phyloP scores from a whole-genome alignment of 2,888 invertebrate species.

The Phrixothrix hirtus region DNA sequence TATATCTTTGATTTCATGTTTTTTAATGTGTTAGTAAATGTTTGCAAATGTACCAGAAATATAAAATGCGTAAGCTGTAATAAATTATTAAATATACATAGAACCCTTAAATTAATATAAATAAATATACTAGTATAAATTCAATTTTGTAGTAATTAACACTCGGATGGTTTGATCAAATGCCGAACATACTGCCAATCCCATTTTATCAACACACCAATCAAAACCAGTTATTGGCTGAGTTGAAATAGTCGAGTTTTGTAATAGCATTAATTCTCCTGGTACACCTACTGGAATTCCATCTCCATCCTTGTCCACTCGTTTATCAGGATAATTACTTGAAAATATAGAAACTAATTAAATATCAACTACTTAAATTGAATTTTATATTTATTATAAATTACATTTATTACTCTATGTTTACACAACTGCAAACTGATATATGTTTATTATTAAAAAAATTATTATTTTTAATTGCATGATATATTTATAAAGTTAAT shows the following conservation, averaged over 20 bases:
- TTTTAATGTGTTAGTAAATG: too few species aligned
- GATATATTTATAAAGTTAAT: too few species aligned
- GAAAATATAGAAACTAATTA: slow-evolving; percentile 1
- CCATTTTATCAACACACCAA: slow-evolving; percentile 90
- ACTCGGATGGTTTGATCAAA: slow-evolving; percentile 91
- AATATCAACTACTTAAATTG: too few species aligned
- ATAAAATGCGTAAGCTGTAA: neutral
- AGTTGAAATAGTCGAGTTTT: slow-evolving; percentile 78
- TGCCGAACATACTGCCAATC: slow-evolving; percentile 84
- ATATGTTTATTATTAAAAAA: too few species aligned
- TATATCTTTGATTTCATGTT: too few species aligned
- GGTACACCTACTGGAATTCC: slow-evolving; percentile 74
- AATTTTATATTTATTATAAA: too few species aligned
- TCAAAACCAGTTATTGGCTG: slow-evolving; percentile 90
- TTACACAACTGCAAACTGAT: too few species aligned
- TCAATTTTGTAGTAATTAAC: slow-evolving; percentile 85
- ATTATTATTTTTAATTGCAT: too few species aligned
- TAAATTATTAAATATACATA: neutral
- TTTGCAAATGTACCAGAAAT: too few species aligned
- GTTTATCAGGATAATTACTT: slow-evolving; percentile 78
- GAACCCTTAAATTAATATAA: neutral
- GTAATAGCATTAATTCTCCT: slow-evolving; percentile 75
- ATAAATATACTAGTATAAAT: slow-evolving; percentile 60
- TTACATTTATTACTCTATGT: too few species aligned
- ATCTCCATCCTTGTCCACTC: slow-evolving; percentile 71